A percentile compares a stretch with the other conserved stretches of the same genome.
phyloP scores from a whole-genome alignment of 2,888 invertebrate species.

The Oxystoma pomonae region DNA sequence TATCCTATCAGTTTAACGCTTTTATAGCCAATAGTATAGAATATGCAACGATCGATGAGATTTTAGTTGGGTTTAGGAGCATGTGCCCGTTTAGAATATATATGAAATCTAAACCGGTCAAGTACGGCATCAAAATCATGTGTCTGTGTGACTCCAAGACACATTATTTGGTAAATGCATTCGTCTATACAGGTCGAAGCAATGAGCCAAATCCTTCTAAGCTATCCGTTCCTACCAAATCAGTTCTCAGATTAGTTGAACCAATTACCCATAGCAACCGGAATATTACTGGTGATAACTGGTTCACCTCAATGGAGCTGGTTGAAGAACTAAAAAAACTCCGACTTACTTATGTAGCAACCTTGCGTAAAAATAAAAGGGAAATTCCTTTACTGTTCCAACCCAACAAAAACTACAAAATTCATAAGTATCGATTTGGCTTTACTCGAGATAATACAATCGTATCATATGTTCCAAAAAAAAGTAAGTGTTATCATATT shows the following conservation, averaged over 20 bases:
- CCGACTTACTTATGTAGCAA: constrained; percentile 31
- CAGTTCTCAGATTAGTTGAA: constrained; percentile 21
- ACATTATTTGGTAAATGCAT: constrained; percentile 12
- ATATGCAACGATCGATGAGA: too few relatives aligned
- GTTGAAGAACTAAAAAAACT: too few relatives aligned
- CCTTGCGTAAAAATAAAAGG: constrained; percentile 32
- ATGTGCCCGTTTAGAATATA: too few relatives aligned
- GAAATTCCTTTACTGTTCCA: constrained; percentile 32
- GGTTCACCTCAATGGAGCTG: constrained; percentile 27
- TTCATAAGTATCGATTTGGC: constrained; percentile 6
- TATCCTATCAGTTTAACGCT: not conserved
- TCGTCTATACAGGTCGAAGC: constrained; percentile 11
- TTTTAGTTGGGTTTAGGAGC: too few relatives aligned
- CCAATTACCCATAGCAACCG: constrained; percentile 26
- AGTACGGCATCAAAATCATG: too few relatives aligned
- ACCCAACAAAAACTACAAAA: constrained; percentile 19
- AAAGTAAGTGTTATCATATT: constrained; percentile 17
- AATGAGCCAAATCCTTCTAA: constrained; percentile 9
- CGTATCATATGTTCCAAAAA: constrained; percentile 24
- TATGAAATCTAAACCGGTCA: too few relatives aligned
- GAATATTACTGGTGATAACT: constrained; percentile 30
- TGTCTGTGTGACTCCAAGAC: too few relatives aligned
- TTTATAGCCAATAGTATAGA: not conserved
- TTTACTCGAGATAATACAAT: constrained; percentile 21
- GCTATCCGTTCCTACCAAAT: constrained; percentile 12